Percentiles rank a stretch among this genome's conserved stretches.
phyloP scores from a whole-genome alignment of 2,113 vertebrate genomes.

The Calypte anna region DNA sequence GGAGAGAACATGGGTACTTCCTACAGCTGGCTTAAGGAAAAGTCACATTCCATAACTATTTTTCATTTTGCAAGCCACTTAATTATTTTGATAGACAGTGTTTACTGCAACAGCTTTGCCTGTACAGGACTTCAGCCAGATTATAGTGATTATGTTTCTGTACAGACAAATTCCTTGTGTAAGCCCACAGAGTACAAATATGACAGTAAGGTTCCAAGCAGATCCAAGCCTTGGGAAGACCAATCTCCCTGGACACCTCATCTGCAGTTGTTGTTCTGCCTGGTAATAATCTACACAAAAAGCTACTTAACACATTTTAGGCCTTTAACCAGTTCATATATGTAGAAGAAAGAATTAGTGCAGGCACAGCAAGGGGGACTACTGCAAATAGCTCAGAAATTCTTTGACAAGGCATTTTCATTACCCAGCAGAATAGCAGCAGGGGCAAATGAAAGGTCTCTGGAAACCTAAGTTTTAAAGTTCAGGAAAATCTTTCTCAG shows the following conservation, averaged over 20 bases:
- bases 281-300: background rate
- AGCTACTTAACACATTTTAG: background rate
- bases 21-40: background rate
- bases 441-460: background rate
- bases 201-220: background rate
- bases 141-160: background rate
- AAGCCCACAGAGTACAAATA: background rate
- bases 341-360: fast-evolving
- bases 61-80: background rate
- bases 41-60: background rate
- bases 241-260: background rate
- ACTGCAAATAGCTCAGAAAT: background rate
- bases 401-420: background rate
- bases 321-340: background rate
- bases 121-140: background rate
- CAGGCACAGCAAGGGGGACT: background rate
- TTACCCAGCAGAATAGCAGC: background rate
- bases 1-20: background rate
- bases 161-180: background rate
- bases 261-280: background rate
- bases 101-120: background rate
- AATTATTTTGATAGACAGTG: background rate
- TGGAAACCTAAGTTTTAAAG: background rate
- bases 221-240: background rate
- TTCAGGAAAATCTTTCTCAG: background rate